Percentiles rank a stretch among this genome's conserved stretches.
Conservation (phyloP, 35 echinoderm and acorn worm species). For the Nesometra sesokonis region DNA sequence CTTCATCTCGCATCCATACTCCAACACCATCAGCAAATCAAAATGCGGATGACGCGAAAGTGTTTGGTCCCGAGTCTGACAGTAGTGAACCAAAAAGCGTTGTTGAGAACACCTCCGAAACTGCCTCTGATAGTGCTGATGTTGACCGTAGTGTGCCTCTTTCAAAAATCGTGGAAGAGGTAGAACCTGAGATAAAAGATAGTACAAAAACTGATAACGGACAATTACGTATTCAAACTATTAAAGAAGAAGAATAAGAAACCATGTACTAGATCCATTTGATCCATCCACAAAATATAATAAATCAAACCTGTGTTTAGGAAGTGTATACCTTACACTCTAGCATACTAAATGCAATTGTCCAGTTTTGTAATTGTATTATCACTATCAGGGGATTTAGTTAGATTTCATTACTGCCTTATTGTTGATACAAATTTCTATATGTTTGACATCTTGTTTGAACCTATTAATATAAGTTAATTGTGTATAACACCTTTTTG, state of each 20-base stretch:
- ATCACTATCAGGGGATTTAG: too few relatives aligned
- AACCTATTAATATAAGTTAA: too few relatives aligned
- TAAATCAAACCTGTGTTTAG: too few relatives aligned
- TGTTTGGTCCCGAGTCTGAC: slow-evolving; percentile 42
- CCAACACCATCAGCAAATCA: slow-evolving; percentile 20
- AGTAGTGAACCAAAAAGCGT: slow-evolving; percentile 5
- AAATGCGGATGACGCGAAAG: slow-evolving; percentile 23
- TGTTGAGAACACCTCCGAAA: neutral
- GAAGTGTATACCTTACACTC: too few relatives aligned
- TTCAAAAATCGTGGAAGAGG: slow-evolving; percentile 53
- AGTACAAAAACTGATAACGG: slow-evolving; percentile 40
- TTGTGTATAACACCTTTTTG: too few relatives aligned
- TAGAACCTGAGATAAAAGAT: slow-evolving; percentile 43
- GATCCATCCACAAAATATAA: too few relatives aligned
- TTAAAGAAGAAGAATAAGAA: neutral
- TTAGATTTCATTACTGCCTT: too few relatives aligned
- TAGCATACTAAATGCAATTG: too few relatives aligned
- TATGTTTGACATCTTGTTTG: too few relatives aligned
- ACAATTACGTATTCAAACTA: neutral
- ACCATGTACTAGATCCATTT: too few relatives aligned
- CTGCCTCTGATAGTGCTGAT: neutral
- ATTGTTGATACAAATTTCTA: too few relatives aligned
- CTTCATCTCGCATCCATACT: slow-evolving; percentile 32
- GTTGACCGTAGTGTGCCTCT: slow-evolving; percentile 26
- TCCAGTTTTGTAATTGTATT: too few relatives aligned